phyloP scores from a whole-genome alignment of 2,113 vertebrate species.

The Phyllostomus hastatus region DNA sequence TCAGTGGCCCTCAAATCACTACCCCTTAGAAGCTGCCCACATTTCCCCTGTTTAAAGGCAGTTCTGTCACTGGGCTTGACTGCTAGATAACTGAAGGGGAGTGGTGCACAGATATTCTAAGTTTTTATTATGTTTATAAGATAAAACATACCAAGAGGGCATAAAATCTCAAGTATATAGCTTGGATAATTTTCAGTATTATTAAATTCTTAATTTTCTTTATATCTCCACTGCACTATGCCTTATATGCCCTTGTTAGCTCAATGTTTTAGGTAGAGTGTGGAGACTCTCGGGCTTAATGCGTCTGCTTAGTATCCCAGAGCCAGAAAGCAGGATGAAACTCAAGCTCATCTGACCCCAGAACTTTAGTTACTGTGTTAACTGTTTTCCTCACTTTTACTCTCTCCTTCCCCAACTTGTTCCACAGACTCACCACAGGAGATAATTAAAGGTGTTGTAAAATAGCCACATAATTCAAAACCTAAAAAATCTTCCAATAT shows the following conservation, averaged over 20 bases:
- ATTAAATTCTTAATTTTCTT: background rate
- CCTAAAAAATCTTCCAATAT: background rate
- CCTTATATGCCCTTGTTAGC: background rate
- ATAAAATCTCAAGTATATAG: background rate
- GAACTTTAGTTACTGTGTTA: background rate
- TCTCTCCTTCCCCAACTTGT: background rate
- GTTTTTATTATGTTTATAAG: background rate
- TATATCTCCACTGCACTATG: background rate
- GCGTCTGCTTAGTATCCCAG: background rate
- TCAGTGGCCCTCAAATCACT: background rate
- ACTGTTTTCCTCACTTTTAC: background rate
- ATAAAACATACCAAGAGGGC: background rate
- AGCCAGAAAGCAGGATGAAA: background rate
- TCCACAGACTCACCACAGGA: background rate
- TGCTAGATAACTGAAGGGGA: background rate
- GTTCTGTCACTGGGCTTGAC: background rate
- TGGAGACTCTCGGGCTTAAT: background rate
- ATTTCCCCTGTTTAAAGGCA: background rate
- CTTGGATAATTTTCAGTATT: background rate
- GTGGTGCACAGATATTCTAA: background rate
- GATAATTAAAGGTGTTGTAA: background rate
- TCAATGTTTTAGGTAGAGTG: no score
- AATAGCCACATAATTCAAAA: background rate
- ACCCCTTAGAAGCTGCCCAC: background rate
- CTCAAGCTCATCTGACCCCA: background rate